Evolutionary conservation across 2,797 vertebrate species (phyloP).

Genomic region (Tokudaia tokunoshimensis): DNA sequence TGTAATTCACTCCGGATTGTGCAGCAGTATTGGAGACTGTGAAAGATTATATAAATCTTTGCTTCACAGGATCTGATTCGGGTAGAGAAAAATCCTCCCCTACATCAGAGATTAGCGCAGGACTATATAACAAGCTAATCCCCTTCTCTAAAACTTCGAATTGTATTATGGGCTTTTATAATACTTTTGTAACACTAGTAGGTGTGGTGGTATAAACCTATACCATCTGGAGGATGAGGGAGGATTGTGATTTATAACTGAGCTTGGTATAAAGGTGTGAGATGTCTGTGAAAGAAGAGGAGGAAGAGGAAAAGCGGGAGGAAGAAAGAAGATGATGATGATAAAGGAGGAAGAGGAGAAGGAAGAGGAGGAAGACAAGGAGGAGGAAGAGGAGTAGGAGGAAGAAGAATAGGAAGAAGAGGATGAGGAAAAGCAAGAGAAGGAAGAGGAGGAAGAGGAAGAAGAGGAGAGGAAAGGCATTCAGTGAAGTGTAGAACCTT

Average conservation of each 20-base stretch:
- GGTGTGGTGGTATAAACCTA: neutral
- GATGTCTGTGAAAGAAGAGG: no score
- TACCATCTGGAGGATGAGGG: neutral
- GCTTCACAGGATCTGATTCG: neutral
- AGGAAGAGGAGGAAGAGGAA: neutral
- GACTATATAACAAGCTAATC: neutral
- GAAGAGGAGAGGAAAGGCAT: neutral
- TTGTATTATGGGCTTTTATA: neutral
- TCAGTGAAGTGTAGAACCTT: neutral
- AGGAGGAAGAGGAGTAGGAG: accelerated
- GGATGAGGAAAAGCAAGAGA: accelerated
- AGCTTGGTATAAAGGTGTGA: neutral
- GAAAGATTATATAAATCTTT: constrained; percentile 41
- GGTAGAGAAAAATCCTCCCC: neutral
- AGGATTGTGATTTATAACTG: neutral
- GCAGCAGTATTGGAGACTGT: neutral
- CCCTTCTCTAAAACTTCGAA: neutral
- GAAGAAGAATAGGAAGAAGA: accelerated
- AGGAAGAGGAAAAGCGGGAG: neutral
- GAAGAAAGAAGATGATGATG: no score
- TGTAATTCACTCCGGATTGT: neutral
- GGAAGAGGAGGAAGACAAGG: no score
- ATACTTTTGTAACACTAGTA: neutral
- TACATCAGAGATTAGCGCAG: constrained; percentile 1
- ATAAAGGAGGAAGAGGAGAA: neutral